Conservation (phyloP, 1,140 invertebrate genomes). For the Brachionus koreanus region DNA sequence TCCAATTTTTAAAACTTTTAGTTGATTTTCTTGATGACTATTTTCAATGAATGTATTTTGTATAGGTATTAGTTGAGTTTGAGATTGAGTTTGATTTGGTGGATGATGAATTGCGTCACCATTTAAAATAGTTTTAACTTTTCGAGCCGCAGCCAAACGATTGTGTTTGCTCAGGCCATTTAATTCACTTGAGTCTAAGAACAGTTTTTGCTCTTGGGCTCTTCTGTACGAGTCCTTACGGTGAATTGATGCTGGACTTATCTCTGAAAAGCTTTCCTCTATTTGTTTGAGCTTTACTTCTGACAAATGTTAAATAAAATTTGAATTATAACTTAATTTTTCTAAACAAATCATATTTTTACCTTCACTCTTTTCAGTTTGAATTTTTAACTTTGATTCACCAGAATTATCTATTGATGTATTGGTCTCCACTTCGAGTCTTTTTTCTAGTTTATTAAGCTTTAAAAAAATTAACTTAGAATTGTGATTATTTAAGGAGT, state of each 20-base stretch:
- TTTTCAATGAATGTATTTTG: conserved; percentile 22
- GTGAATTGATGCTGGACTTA: conserved; percentile 31
- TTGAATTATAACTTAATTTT: background rate
- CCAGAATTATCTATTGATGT: background rate
- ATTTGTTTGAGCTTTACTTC: conserved; percentile 35
- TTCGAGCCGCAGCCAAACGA: background rate
- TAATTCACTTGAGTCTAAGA: background rate
- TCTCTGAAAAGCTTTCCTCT: conserved; percentile 26
- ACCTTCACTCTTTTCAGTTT: background rate
- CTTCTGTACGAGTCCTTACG: conserved; percentile 38
- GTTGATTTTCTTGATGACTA: conserved; percentile 7
- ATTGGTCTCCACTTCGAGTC: conserved; percentile 11
- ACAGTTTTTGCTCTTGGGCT: conserved; percentile 42
- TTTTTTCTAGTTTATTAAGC: conserved; percentile 24
- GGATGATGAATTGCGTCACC: background rate
- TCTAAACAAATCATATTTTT: background rate
- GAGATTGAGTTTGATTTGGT: background rate
- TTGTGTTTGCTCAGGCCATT: conserved; percentile 20
- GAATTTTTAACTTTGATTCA: background rate
- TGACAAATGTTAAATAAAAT: background rate
- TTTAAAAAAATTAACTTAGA: background rate
- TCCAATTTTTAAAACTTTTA: conserved; percentile 13
- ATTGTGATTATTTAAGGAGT: background rate
- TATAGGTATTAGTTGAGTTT: background rate
- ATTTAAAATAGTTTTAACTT: conserved; percentile 37